Conservation (phyloP, 1,140 invertebrate species). For the Tetragonula clypearis region DNA sequence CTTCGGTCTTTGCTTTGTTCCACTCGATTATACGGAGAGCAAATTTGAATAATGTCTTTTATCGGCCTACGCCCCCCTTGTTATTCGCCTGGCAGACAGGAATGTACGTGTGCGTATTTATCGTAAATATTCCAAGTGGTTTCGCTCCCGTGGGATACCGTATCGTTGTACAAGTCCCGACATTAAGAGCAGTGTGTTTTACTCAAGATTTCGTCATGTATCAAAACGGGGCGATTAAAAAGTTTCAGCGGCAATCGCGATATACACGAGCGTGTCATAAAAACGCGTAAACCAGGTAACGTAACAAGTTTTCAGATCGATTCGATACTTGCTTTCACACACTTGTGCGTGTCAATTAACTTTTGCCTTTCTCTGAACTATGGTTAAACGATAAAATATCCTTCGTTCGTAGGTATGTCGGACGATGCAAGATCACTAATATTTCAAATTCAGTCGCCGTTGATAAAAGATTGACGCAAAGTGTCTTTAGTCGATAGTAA, state of each 20-base stretch:
- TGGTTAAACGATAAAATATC: background rate
- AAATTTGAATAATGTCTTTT: slow-evolving; percentile 80
- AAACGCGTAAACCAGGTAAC: background rate
- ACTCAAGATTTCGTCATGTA: slow-evolving; percentile 60
- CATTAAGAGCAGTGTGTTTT: slow-evolving; percentile 58
- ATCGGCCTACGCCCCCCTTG: slow-evolving; percentile 67
- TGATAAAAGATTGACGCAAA: background rate
- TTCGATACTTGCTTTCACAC: background rate
- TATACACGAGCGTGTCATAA: slow-evolving; percentile 20
- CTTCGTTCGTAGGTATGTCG: no score
- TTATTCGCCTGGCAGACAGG: slow-evolving; percentile 61
- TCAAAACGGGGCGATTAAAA: slow-evolving; percentile 57
- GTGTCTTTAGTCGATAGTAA: background rate
- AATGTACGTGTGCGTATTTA: slow-evolving; percentile 66
- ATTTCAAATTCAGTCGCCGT: no score
- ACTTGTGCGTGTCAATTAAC: background rate
- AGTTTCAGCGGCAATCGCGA: slow-evolving; percentile 33
- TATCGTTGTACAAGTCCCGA: slow-evolving; percentile 66
- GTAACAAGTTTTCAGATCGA: background rate
- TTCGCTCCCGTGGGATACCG: slow-evolving; percentile 63
- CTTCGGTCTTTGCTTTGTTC: slow-evolving; percentile 28
- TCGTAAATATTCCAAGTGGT: slow-evolving; percentile 73
- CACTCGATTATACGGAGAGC: slow-evolving; percentile 64
- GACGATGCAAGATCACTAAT: no score
- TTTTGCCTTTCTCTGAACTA: background rate